Percentiles rank a stretch among this genome's conserved stretches.
Conservation (phyloP, 2,797 vertebrate species). For the Oreochromis grahami region DNA sequence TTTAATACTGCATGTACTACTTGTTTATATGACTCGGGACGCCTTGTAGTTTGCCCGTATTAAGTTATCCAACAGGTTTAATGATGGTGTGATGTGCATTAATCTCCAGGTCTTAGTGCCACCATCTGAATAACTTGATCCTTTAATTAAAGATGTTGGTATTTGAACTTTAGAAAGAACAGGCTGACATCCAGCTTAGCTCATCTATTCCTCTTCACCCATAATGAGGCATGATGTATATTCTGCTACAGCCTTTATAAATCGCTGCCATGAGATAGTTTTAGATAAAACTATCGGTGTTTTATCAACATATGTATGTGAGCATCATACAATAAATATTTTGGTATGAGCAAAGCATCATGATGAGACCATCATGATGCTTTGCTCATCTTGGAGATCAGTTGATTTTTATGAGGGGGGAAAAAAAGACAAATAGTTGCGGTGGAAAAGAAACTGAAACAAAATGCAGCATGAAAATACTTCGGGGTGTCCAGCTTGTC, state of each 20-base stretch:
- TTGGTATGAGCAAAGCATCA: neutral
- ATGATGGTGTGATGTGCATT: neutral
- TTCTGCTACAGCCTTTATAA: neutral
- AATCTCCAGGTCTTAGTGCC: neutral
- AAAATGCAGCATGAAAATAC: neutral
- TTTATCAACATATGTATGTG: neutral
- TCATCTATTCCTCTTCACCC: conserved; percentile 4
- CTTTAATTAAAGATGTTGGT: conserved; percentile 31
- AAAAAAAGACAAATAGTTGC: neutral
- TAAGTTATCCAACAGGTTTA: neutral
- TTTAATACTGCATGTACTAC: neutral
- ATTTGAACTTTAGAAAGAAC: conserved; percentile 43
- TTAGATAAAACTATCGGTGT: neutral
- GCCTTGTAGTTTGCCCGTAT: neutral
- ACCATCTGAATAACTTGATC: neutral
- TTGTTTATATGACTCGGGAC: neutral
- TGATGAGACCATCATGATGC: too few species aligned
- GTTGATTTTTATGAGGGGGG: neutral
- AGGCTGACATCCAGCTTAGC: conserved; percentile 19
- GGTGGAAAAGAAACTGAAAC: neutral
- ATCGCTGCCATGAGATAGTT: neutral
- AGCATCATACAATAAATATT: neutral
- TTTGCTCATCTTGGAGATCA: neutral
- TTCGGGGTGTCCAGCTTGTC: neutral
- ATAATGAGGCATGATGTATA: conserved; percentile 20